phyloP scores from a whole-genome alignment of 2,888 invertebrate genomes.

The Bursaphelenchus okinawaensis region DNA sequence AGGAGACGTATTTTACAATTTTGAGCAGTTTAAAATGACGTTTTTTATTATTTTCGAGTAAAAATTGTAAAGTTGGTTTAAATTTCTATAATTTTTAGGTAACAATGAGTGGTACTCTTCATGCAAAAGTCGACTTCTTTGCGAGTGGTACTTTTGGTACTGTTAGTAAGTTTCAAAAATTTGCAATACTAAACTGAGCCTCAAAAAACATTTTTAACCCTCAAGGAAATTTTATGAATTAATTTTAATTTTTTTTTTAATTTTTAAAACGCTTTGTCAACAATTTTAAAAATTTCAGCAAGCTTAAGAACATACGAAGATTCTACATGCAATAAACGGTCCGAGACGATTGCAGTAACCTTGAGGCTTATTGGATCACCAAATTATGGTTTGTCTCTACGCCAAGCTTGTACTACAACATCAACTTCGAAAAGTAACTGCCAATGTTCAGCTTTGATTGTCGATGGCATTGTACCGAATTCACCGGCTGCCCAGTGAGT shows the following conservation, averaged over 20 bases:
- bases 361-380: neutral
- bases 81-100: too few species aligned
- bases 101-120: constrained; percentile 6
- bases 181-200: neutral
- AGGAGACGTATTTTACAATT: too few species aligned
- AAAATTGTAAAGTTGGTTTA: too few species aligned
- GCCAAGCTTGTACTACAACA: neutral
- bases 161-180: constrained; percentile 4
- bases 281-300: neutral
- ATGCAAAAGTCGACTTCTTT: constrained; percentile 9
- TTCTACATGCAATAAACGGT: neutral
- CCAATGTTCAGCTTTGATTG: neutral
- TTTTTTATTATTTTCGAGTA: too few species aligned
- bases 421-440: neutral
- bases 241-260: neutral
- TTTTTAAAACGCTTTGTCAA: neutral
- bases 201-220: neutral
- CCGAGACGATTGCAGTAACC: neutral
- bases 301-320: constrained; percentile 1
- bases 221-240: neutral
- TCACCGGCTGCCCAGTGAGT: constrained; percentile 5
- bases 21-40: too few species aligned
- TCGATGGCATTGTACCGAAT: constrained; percentile 1
- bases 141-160: constrained; percentile 6
- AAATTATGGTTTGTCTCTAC: neutral